Evolutionary conservation across 1,140 invertebrate species (phyloP).

Genomic region (Anoplolepis gracilipes): DNA sequence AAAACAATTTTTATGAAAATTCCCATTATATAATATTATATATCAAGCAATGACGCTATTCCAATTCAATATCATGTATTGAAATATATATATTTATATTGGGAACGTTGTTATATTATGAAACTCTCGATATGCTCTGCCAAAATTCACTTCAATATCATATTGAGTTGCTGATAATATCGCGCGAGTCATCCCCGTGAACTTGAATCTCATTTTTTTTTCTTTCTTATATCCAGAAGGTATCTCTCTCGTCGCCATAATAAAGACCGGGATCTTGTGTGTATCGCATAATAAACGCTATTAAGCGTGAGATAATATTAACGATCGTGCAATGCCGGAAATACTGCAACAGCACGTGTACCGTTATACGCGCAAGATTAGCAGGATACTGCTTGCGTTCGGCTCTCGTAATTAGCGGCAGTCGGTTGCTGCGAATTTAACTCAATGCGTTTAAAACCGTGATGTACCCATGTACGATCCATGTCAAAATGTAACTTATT

Average conservation of each 20-base stretch:
- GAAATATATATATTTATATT: constrained; percentile 8
- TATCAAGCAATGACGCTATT: no score
- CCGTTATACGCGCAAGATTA: constrained; percentile 54
- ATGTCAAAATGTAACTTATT: constrained; percentile 2
- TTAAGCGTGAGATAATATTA: constrained; percentile 61
- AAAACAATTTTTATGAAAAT: background rate
- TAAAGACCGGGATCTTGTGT: constrained; percentile 42
- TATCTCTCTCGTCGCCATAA: constrained; percentile 22
- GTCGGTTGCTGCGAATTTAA: constrained; percentile 31
- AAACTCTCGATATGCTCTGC: no score
- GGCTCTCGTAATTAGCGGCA: constrained; percentile 53
- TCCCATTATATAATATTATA: no score
- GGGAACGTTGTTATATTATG: no score
- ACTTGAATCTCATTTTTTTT: constrained; percentile 54
- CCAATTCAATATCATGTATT: background rate
- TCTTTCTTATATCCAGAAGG: constrained; percentile 18
- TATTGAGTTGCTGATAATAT: constrained; percentile 22
- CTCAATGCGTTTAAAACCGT: constrained; percentile 22
- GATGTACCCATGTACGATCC: background rate
- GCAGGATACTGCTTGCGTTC: constrained; percentile 11
- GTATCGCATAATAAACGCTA: constrained; percentile 56
- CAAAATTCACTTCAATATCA: constrained; percentile 3
- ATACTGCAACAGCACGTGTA: constrained; percentile 33
- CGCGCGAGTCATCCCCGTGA: constrained; percentile 47
- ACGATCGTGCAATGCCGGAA: constrained; percentile 61